phyloP scores from a whole-genome alignment of 2,113 vertebrate species.

The Varanus salvator region DNA sequence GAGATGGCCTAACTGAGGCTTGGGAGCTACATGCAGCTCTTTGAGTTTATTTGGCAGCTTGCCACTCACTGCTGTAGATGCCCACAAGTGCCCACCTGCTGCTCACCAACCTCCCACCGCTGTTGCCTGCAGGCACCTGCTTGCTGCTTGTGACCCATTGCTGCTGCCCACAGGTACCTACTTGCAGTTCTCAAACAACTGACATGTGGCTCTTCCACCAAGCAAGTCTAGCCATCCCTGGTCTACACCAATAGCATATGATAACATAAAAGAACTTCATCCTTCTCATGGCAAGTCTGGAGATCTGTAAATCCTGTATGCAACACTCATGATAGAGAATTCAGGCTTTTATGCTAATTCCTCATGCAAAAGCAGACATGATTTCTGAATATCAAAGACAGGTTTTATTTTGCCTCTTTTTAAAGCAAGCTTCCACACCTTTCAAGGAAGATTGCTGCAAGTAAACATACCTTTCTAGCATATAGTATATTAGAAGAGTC shows the following conservation, averaged over 20 bases:
- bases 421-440: background rate
- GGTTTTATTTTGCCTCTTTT: background rate
- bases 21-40: too few relatives aligned
- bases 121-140: too few relatives aligned
- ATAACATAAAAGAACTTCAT: background rate
- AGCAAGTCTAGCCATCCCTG: too few relatives aligned
- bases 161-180: too few relatives aligned
- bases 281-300: background rate
- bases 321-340: background rate
- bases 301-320: background rate
- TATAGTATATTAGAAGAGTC: constrained; percentile 93
- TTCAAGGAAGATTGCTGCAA: constrained; percentile 25
- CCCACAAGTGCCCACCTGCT: too few relatives aligned
- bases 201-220: too few relatives aligned
- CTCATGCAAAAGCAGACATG: background rate
- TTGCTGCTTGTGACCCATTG: too few relatives aligned
- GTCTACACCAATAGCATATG: background rate
- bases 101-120: too few relatives aligned
- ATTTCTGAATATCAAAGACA: background rate
- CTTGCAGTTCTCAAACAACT: too few relatives aligned
- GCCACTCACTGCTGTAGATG: too few relatives aligned
- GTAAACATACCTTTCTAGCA: constrained; percentile 89
- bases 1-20: too few relatives aligned
- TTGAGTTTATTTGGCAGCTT: too few relatives aligned
- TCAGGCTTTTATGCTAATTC: background rate